These are phyloP conservation scores for Thryonomys swinderianus DNA, from an alignment of 2,113 vertebrate species.

Conservation along the genomic window DNA sequence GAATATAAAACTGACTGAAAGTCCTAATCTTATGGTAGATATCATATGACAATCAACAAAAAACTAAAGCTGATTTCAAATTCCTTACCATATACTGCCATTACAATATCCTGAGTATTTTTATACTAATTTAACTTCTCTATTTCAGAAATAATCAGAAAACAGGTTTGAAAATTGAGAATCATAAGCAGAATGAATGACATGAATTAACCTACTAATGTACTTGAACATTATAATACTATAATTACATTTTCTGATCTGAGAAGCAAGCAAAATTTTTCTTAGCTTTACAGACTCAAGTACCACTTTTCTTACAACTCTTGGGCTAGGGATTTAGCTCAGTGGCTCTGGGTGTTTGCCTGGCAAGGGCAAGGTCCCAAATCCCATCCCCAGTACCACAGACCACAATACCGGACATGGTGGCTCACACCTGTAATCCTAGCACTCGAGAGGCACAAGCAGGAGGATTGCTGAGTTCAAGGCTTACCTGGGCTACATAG, in stretches of 20 bases:
- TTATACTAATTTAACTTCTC: neutral
- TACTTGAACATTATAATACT: neutral
- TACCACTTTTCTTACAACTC: constrained; percentile 9
- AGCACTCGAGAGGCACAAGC: too few relatives aligned
- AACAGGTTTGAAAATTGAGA: neutral
- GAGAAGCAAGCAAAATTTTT: neutral
- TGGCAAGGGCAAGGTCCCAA: too few relatives aligned
- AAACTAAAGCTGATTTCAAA: constrained; percentile 10
- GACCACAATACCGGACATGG: too few relatives aligned
- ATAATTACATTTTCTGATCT: constrained; percentile 11
- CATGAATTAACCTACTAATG: neutral
- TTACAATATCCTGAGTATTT: neutral
- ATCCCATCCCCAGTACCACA: too few relatives aligned
- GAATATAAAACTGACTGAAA: neutral
- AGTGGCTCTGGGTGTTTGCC: too few relatives aligned
- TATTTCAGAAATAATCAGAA: neutral
- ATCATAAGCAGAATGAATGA: neutral
- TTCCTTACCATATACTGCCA: neutral
- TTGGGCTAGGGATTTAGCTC: too few relatives aligned
- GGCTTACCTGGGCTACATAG: too few relatives aligned
- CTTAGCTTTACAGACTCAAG: constrained; percentile 33
- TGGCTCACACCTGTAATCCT: too few relatives aligned
- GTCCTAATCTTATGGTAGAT: neutral
- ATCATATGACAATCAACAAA: neutral
- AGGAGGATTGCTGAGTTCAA: too few relatives aligned